Evolutionary conservation across 2,888 invertebrate genomes (phyloP).

Genomic region (Chrysolina haemoptera): DNA sequence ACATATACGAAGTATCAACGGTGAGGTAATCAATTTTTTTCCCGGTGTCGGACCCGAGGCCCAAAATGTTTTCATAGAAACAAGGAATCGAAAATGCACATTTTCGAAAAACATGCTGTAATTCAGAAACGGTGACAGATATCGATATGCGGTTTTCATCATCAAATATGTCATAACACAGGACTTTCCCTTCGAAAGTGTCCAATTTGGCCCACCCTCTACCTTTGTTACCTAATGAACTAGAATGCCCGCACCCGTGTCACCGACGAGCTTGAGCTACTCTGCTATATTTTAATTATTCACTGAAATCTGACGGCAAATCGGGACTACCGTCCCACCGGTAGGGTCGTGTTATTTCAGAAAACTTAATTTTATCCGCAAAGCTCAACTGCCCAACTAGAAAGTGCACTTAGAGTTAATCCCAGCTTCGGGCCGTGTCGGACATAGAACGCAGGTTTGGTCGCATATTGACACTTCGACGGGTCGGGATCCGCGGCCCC

Average conservation of each 20-base stretch:
- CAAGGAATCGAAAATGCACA: too few relatives aligned
- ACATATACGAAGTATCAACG: too few relatives aligned
- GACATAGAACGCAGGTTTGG: slow-evolving; percentile 25
- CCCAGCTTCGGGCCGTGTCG: slow-evolving; percentile 21
- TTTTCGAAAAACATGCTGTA: too few relatives aligned
- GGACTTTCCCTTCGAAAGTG: too few relatives aligned
- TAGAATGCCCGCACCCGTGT: background rate
- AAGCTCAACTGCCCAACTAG: slow-evolving; percentile 19
- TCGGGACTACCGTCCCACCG: background rate
- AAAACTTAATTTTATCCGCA: slow-evolving; percentile 22
- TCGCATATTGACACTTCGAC: slow-evolving; percentile 24
- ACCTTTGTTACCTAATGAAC: background rate
- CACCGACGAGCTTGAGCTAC: background rate
- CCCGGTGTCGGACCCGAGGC: too few relatives aligned
- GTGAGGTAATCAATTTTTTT: too few relatives aligned
- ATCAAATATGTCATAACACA: too few relatives aligned
- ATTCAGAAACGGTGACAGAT: too few relatives aligned
- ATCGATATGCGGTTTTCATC: too few relatives aligned
- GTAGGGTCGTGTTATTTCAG: slow-evolving; percentile 23
- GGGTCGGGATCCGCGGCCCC: background rate
- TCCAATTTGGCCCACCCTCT: too few relatives aligned
- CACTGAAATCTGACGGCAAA: slow-evolving; percentile 11
- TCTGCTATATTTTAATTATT: slow-evolving; percentile 6
- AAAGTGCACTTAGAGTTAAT: slow-evolving; percentile 33
- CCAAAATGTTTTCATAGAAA: too few relatives aligned